phyloP scores from a whole-genome alignment of 2,113 vertebrate genomes.

The Orycteropus afer region DNA sequence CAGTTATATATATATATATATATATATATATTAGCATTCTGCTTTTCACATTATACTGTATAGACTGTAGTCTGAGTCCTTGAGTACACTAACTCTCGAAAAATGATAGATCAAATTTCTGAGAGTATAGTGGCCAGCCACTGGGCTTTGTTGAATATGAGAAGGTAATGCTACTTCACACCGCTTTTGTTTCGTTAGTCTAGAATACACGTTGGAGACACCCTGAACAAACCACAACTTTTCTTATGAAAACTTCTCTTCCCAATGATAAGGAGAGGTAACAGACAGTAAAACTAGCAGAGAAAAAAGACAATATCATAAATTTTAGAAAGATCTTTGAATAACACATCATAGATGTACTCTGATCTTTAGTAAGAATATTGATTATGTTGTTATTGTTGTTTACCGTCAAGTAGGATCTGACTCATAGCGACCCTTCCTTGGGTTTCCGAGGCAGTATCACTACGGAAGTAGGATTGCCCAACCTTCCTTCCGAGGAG shows the following conservation, averaged over 20 bases:
- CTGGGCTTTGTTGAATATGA: background rate
- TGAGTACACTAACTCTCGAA: background rate
- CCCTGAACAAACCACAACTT: background rate
- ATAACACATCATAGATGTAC: background rate
- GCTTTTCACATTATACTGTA: background rate
- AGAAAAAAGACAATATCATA: background rate
- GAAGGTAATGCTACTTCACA: background rate
- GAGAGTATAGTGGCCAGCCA: background rate
- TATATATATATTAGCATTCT: background rate
- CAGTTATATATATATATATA: background rate
- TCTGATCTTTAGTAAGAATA: background rate
- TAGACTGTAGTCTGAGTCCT: background rate
- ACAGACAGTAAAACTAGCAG: background rate
- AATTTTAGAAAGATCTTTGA: background rate
- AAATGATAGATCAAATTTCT: background rate
- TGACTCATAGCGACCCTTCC: no score
- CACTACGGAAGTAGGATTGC: no score
- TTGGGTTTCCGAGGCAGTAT: no score
- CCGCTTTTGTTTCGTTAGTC: background rate
- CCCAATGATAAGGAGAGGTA: background rate
- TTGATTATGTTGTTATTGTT: no score
- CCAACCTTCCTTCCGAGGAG: no score
- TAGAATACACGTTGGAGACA: background rate
- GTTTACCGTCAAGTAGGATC: no score
- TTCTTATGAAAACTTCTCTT: background rate